Conservation (phyloP, 2,888 invertebrate genomes). For the Megamerina dolium region DNA sequence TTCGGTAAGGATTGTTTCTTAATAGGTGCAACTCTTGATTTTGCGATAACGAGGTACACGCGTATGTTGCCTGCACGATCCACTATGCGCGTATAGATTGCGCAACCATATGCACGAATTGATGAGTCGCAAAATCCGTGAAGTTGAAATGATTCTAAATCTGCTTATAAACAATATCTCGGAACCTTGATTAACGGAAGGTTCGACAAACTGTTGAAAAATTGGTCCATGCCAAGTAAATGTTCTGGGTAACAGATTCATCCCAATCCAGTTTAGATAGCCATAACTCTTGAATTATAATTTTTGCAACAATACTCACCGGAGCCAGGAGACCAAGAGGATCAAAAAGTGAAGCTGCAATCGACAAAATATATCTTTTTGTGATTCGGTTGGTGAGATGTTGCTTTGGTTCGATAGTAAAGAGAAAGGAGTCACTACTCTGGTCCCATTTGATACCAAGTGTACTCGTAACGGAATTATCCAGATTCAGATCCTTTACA, state of each 20-base stretch:
- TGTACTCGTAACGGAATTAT: slow-evolving; percentile 1
- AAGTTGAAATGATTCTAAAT: slow-evolving; percentile 3
- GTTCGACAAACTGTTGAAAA: background rate
- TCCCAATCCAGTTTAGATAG: slow-evolving; percentile 3
- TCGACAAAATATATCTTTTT: slow-evolving; percentile 8
- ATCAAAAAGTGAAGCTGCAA: slow-evolving; percentile 6
- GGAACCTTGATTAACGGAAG: background rate
- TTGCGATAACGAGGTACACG: slow-evolving; percentile 3
- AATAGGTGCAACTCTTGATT: slow-evolving; percentile 9
- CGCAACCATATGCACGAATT: slow-evolving; percentile 5
- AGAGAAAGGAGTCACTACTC: slow-evolving; percentile 7
- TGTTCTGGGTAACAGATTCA: slow-evolving; percentile 1
- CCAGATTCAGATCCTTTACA: background rate
- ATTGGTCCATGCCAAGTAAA: background rate
- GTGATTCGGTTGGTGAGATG: background rate
- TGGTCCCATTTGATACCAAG: slow-evolving; percentile 9
- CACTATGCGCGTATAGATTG: slow-evolving; percentile 1
- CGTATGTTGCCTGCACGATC: background rate
- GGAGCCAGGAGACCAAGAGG: slow-evolving; percentile 5
- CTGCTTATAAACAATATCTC: slow-evolving; percentile 5
- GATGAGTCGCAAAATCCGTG: slow-evolving; percentile 12
- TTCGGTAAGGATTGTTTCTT: slow-evolving; percentile 8
- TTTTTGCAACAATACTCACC: background rate
- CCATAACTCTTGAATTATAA: slow-evolving; percentile 8
- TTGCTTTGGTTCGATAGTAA: background rate